phyloP scores from a whole-genome alignment of 2,113 vertebrate species.

The Accipiter cooperii region DNA sequence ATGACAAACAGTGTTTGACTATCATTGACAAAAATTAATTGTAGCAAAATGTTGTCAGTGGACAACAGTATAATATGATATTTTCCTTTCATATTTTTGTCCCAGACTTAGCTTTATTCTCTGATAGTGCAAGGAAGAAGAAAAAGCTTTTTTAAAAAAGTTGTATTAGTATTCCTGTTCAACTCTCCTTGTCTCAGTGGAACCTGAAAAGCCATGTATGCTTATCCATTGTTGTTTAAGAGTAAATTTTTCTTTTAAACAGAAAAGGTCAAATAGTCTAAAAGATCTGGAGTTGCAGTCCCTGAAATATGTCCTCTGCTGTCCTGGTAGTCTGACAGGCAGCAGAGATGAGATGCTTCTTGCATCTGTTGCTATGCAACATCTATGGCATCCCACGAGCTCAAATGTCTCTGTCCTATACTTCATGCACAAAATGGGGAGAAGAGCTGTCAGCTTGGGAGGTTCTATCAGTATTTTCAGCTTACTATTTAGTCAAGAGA shows the following conservation, averaged over 20 bases:
- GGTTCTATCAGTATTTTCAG: background rate
- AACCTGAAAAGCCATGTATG: background rate
- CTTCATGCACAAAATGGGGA: background rate
- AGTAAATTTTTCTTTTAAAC: background rate
- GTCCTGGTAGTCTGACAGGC: background rate
- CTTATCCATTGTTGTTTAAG: background rate
- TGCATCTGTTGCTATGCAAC: background rate
- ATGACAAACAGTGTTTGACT: background rate
- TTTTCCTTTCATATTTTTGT: background rate
- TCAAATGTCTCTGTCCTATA: background rate
- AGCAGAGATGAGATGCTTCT: background rate
- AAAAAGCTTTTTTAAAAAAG: background rate
- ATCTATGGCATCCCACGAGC: background rate
- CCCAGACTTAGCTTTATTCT: background rate
- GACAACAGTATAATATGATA: background rate
- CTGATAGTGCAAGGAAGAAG: background rate
- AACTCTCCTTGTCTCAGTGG: background rate
- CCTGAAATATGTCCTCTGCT: background rate
- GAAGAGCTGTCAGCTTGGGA: background rate
- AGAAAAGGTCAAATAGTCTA: background rate
- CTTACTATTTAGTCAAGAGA: background rate
- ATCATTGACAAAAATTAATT: background rate
- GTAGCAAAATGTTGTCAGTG: background rate
- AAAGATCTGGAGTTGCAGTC: background rate
- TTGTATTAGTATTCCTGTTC: background rate